Conservation (phyloP, 1,140 invertebrate genomes). For the Rhynchophorus ferrugineus region DNA sequence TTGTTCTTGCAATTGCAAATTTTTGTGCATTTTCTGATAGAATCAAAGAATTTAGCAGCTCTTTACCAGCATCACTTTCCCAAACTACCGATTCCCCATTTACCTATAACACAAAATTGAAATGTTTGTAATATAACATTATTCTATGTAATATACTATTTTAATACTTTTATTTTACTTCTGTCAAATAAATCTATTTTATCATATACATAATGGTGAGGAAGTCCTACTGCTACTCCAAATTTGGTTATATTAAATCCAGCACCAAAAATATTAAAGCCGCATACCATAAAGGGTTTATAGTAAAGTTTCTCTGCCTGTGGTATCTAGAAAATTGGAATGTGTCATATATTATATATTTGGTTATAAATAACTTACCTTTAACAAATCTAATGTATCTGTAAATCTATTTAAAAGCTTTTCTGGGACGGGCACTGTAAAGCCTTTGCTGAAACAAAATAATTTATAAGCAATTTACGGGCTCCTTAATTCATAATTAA, state of each 20-base stretch:
- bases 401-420: conserved; percentile 40
- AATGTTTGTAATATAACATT: conserved; percentile 1
- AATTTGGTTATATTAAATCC: conserved; percentile 42
- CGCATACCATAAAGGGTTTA: conserved; percentile 53
- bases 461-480: conserved; percentile 2
- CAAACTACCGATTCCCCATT: conserved; percentile 51
- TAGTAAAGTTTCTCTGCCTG: conserved; percentile 37
- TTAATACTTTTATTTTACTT: conserved; percentile 44
- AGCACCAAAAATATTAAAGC: conserved; percentile 54
- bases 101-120: conserved; percentile 40
- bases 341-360: neutral
- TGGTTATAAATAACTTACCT: conserved; percentile 21
- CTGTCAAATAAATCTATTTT: conserved; percentile 43
- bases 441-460: conserved; percentile 40
- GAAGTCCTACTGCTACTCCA: conserved; percentile 57
- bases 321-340: conserved; percentile 34
- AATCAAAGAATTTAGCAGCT: conserved; percentile 56
- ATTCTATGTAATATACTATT: neutral
- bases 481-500: conserved; percentile 5
- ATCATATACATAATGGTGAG: conserved; percentile 51
- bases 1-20: conserved; percentile 68
- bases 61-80: conserved; percentile 49
- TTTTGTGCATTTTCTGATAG: conserved; percentile 66
- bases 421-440: conserved; percentile 39
- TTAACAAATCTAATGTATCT: conserved; percentile 44